These are phyloP conservation scores for Crenuchus spilurus DNA, from an alignment of 2,797 vertebrate species.

Conservation along the genomic window DNA sequence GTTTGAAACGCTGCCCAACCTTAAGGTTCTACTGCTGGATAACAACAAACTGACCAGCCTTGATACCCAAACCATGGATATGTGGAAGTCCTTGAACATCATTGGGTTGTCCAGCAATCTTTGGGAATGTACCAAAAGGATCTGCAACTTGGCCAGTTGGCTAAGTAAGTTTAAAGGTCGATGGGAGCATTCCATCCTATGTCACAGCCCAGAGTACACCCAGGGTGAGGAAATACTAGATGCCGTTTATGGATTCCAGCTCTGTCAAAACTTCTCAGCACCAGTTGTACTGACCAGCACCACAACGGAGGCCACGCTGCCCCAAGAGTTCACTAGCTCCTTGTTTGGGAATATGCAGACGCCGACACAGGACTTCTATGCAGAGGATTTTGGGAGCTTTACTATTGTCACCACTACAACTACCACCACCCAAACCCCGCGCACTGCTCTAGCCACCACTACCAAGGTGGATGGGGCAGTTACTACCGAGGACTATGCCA, in stretches of 20 bases:
- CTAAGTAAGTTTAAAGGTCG: conserved; percentile 94
- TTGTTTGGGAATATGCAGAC: conserved; percentile 91
- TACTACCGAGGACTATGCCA: conserved; percentile 86
- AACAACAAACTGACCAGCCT: conserved; percentile 95
- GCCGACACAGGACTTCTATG: conserved; percentile 90
- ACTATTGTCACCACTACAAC: conserved; percentile 79
- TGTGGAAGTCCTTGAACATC: conserved; percentile 87
- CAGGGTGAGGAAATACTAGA: conserved; percentile 99
- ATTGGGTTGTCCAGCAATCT: conserved; percentile 95
- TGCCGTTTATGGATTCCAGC: conserved; percentile 96
- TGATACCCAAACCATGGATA: conserved; percentile 88
- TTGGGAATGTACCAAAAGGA: conserved; percentile 97
- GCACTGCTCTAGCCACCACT: conserved; percentile 71
- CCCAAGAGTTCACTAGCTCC: conserved; percentile 85
- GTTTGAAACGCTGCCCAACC: conserved; percentile 96
- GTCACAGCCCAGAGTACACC: conserved; percentile 94
- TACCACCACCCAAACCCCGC: conserved; percentile 67
- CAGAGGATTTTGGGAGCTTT: conserved; percentile 95
- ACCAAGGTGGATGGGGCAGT: conserved; percentile 77
- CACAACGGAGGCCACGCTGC: conserved; percentile 73
- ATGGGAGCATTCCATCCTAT: conserved; percentile 97
- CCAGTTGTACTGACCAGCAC: conserved; percentile 84
- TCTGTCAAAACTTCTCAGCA: conserved; percentile 96
- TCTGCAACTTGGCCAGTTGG: conserved; percentile 95
- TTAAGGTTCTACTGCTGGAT: conserved; percentile 95